A percentile compares a stretch with the other conserved stretches of the same genome.
These are phyloP conservation scores for Novumbra hubbsi DNA, from an alignment of 2,797 vertebrate species.

Conservation along the genomic window DNA sequence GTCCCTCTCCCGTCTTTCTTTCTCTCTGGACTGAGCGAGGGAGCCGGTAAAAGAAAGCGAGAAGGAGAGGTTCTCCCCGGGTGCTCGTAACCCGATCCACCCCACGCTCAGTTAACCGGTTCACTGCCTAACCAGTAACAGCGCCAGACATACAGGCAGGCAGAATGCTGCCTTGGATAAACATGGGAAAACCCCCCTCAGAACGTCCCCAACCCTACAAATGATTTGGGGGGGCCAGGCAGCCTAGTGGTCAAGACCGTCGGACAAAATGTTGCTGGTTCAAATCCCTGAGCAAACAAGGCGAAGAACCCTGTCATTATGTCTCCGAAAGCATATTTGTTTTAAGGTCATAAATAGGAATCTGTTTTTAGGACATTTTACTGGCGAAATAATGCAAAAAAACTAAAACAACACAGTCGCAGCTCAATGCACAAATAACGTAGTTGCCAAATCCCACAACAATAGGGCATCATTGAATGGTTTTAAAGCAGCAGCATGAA, in stretches of 20 bases:
- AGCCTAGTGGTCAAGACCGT: too few species aligned
- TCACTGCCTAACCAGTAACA: conserved; percentile 53
- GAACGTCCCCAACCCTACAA: neutral
- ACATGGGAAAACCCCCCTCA: neutral
- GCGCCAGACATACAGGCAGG: conserved; percentile 6
- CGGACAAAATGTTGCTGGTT: too few species aligned
- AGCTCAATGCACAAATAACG: conserved; percentile 27
- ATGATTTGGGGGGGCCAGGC: too few species aligned
- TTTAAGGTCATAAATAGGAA: too few species aligned
- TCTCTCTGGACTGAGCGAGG: conserved; percentile 55
- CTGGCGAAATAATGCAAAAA: conserved; percentile 11
- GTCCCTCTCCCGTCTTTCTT: conserved; percentile 31
- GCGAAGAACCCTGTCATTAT: too few species aligned
- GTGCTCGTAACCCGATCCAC: conserved; percentile 65
- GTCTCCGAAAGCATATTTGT: too few species aligned
- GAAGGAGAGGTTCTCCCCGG: conserved; percentile 41
- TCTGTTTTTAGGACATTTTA: too few species aligned
- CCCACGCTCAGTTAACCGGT: conserved; percentile 67
- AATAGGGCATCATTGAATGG: neutral
- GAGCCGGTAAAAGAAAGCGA: conserved; percentile 11
- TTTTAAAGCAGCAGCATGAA: neutral
- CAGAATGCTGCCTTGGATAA: neutral
- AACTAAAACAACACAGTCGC: conserved; percentile 57
- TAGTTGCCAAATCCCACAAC: neutral
- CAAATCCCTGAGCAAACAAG: too few species aligned